Percentiles rank a stretch among this genome's conserved stretches.
Evolutionary conservation across 1,140 invertebrate genomes (phyloP).

Genomic region (Brachionus angularis): DNA sequence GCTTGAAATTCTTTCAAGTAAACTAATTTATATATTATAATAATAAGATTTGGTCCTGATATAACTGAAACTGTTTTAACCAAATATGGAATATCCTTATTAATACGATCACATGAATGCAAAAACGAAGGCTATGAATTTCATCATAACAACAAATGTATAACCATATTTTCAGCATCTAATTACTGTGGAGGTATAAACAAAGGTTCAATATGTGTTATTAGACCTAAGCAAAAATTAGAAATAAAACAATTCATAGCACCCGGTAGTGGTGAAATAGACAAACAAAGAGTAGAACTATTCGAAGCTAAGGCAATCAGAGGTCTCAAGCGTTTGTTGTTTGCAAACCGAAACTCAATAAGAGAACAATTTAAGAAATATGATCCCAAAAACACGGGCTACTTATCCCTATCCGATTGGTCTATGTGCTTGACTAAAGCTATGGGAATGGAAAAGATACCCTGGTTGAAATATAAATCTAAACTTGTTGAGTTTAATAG

Average conservation of each 20-base stretch:
- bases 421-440: conserved; percentile 71
- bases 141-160: conserved; percentile 73
- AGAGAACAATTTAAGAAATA: conserved; percentile 67
- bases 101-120: conserved; percentile 85
- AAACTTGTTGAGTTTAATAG: conserved; percentile 66
- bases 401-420: conserved; percentile 70
- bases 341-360: conserved; percentile 66
- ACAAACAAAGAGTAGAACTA: conserved; percentile 62
- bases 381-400: conserved; percentile 70
- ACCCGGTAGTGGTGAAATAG: conserved; percentile 52
- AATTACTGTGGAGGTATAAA: conserved; percentile 92
- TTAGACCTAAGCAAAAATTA: conserved; percentile 57
- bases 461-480: conserved; percentile 75
- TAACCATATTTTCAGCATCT: conserved; percentile 87
- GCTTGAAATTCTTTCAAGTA: too few relatives aligned
- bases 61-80: conserved; percentile 72
- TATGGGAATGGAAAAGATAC: conserved; percentile 67
- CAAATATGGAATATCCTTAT: conserved; percentile 68
- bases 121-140: conserved; percentile 84
- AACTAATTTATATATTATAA: too few relatives aligned
- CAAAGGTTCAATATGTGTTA: conserved; percentile 79
- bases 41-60: conserved; percentile 71
- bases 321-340: conserved; percentile 70
- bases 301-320: conserved; percentile 75
- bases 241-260: conserved; percentile 70